These are phyloP conservation scores for Sebastes dallii DNA, from an alignment of 2,797 vertebrate species.

Conservation along the genomic window DNA sequence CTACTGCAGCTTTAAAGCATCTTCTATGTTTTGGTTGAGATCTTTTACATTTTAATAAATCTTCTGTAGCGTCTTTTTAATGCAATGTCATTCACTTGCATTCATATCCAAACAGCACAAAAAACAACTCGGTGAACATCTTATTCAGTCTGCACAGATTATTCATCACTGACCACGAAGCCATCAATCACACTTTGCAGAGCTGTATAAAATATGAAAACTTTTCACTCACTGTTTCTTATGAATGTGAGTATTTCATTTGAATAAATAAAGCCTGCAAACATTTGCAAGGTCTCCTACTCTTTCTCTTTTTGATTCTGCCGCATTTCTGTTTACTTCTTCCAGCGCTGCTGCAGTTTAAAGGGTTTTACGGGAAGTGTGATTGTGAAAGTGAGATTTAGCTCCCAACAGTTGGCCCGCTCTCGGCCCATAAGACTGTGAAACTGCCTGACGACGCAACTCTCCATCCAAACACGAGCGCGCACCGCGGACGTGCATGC, in stretches of 20 bases:
- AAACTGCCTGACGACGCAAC: constrained; percentile 60
- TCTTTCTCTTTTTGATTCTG: constrained; percentile 14
- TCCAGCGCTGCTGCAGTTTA: constrained; percentile 28
- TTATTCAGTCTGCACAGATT: constrained; percentile 22
- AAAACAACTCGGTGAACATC: constrained; percentile 13
- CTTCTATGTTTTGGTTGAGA: background rate
- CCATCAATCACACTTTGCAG: constrained; percentile 37
- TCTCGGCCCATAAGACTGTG: constrained; percentile 54
- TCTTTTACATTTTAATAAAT: background rate
- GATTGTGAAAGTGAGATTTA: constrained; percentile 61
- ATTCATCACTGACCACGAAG: constrained; percentile 34
- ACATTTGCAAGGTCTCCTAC: constrained; percentile 17
- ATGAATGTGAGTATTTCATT: constrained; percentile 18
- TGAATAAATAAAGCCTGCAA: constrained; percentile 1
- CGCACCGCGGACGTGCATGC: constrained; percentile 17
- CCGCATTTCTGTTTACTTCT: constrained; percentile 9
- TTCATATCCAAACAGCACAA: constrained; percentile 5
- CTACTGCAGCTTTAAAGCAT: background rate
- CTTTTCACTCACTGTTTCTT: constrained; percentile 14
- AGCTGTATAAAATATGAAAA: constrained; percentile 9
- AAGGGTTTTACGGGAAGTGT: constrained; percentile 50
- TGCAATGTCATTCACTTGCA: background rate
- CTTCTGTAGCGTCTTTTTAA: background rate
- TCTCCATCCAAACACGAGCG: constrained; percentile 46
- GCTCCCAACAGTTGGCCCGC: constrained; percentile 51